Base-by-base conservation (phyloP, 2,888 invertebrate species). In the Phorcus lineatus region DNA sequence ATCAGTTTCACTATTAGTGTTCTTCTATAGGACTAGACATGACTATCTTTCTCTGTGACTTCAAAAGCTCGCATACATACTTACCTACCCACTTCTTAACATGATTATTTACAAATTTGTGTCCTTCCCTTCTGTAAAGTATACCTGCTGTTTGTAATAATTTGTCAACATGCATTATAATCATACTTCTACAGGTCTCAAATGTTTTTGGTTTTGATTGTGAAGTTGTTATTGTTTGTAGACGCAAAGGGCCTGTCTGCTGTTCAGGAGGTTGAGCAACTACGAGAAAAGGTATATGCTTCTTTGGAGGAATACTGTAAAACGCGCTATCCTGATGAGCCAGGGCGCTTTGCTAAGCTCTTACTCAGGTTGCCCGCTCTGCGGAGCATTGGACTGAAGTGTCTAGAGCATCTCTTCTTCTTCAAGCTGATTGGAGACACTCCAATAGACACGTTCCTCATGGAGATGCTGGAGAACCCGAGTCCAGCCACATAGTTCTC, bases 301-400 rank as follows among this genome's bases (percentile, higher is more conserved):
- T 96, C 98, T 78, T 95, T 99, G 89, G 99, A 99, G 94, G 98
- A 99, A 91, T 98, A 99, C 94, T 97, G 97, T 85, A 96, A 97
- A 84, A 95, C 95, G 53, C 95, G 96, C 86, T 97, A 97, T 94
- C 96, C 97, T 40, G 95, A 96, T 36, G 99, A 99, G 91, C 96
- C 97, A 57, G 98, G 98, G 6, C 95, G 99, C 74, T 99, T 99
- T 94, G 99, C 99, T 54, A 97, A 99, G 93, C 94, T 99, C 16
- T 94, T 99, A 74, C 91, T 94, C 19, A 88, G 93, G 13, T 89
- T 93, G 82, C 93, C 93, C 11, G 93, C 93, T 4, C 89, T 93
- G 13, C 87, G 93, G 36, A 92, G 92, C 84, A 93, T 93, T 67
- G 93, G 92, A 74, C 95, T 99, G 76, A 98, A 98, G 94, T 97